Conservation (phyloP, 2,113 vertebrate species). For the Tachuris rubrigastra region DNA sequence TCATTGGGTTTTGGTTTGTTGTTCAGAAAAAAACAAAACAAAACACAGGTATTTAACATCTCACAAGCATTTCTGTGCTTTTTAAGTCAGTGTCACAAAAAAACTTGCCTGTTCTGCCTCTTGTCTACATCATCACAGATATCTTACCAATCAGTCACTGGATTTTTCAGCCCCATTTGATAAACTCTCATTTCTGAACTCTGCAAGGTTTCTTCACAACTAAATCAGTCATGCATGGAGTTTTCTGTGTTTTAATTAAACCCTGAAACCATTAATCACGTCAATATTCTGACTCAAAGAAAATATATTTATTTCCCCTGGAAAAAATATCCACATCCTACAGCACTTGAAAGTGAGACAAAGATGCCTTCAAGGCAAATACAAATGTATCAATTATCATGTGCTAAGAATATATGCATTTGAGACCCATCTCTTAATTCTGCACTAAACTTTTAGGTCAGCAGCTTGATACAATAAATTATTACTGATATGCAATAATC, state of each 20-base stretch:
- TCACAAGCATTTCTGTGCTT: neutral
- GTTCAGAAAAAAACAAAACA: neutral
- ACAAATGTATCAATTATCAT: neutral
- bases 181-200: neutral
- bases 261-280: neutral
- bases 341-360: neutral
- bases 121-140: neutral
- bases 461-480: constrained; percentile 1
- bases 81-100: neutral
- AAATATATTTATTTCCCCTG: neutral
- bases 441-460: neutral
- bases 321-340: neutral
- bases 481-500: neutral
- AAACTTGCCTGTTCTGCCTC: neutral
- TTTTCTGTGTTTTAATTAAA: constrained; percentile 52
- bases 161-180: neutral
- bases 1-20: neutral
- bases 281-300: neutral
- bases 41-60: neutral
- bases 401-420: neutral
- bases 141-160: neutral
- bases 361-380: neutral
- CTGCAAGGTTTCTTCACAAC: constrained; percentile 12
- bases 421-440: neutral
- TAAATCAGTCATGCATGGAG: neutral